Percentiles rank a stretch among this genome's conserved stretches.
Conservation (phyloP, 2,888 invertebrate species). For the Drosophila diplacantha region DNA sequence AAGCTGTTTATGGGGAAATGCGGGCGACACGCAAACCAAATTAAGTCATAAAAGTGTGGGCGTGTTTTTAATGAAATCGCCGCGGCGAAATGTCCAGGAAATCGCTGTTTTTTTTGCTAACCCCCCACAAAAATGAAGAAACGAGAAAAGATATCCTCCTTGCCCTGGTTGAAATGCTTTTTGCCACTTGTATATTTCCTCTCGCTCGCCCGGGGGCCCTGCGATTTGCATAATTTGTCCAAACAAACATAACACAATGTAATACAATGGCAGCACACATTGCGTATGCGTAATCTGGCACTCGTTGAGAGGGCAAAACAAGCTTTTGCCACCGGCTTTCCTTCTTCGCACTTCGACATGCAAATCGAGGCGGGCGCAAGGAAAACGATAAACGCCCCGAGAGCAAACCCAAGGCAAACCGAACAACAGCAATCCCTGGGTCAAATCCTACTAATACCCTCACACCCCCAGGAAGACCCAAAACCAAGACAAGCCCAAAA, state of each 20-base stretch:
- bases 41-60: constrained; percentile 64
- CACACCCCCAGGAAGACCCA: constrained; percentile 10
- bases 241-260: constrained; percentile 61
- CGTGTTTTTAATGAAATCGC: constrained; percentile 36
- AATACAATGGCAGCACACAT: constrained; percentile 59
- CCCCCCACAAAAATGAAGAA: not conserved
- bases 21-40: constrained; percentile 59
- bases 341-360: constrained; percentile 55
- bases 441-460: constrained; percentile 64
- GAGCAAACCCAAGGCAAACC: constrained; percentile 19
- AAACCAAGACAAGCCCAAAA: constrained; percentile 5
- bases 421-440: constrained; percentile 21
- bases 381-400: constrained; percentile 64
- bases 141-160: constrained; percentile 8
- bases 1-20: constrained; percentile 60
- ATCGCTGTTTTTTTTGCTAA: constrained; percentile 6
- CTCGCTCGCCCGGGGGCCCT: constrained; percentile 21
- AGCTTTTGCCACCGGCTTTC: constrained; percentile 22
- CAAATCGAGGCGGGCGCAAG: constrained; percentile 53
- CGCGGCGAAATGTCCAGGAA: constrained; percentile 11
- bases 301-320: constrained; percentile 49
- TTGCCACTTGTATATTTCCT: constrained; percentile 26
- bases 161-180: constrained; percentile 4
- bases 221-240: constrained; percentile 70
- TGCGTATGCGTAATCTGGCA: constrained; percentile 71